Evolutionary conservation across 2,797 vertebrate genomes (phyloP).

Genomic region (Melanotaenia pygmaea): DNA sequence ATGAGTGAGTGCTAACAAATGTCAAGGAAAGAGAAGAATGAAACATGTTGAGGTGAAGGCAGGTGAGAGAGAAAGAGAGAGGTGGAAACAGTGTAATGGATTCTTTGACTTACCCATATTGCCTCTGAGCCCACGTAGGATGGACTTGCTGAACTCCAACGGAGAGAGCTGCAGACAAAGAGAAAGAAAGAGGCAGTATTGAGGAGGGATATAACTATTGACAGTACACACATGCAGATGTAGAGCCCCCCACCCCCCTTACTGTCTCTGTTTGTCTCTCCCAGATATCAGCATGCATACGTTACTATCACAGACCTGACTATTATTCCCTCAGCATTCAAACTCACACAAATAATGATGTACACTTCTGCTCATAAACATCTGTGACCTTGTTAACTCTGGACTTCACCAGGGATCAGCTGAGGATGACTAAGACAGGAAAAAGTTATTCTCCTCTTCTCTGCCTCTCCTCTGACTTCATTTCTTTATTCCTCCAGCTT

Average conservation of each 20-base stretch:
- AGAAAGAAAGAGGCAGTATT: slow-evolving; percentile 37
- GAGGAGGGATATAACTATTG: slow-evolving; percentile 23
- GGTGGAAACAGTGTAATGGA: slow-evolving; percentile 55
- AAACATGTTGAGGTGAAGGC: slow-evolving; percentile 40
- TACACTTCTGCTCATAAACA: slow-evolving; percentile 52
- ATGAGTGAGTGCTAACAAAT: slow-evolving; percentile 37
- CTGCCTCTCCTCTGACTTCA: slow-evolving; percentile 41
- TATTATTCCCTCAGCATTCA: slow-evolving; percentile 35
- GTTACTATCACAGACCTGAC: slow-evolving; percentile 28
- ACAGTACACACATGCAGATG: slow-evolving; percentile 12
- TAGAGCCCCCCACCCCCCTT: slow-evolving; percentile 1
- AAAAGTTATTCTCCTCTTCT: slow-evolving; percentile 39
- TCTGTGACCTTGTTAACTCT: slow-evolving; percentile 61
- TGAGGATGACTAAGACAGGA: slow-evolving; percentile 62
- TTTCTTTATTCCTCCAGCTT: slow-evolving; percentile 46
- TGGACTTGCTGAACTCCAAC: slow-evolving; percentile 93
- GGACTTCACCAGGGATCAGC: slow-evolving; percentile 68
- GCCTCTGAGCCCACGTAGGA: slow-evolving; percentile 92
- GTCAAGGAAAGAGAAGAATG: slow-evolving; percentile 53
- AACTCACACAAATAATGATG: slow-evolving; percentile 43
- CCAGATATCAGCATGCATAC: slow-evolving; percentile 43
- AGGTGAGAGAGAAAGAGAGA: slow-evolving; percentile 45
- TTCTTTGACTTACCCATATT: slow-evolving; percentile 91
- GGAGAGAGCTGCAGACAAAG: slow-evolving; percentile 69
- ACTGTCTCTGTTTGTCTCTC: slow-evolving; percentile 30